A percentile compares a stretch with the other conserved stretches of the same genome.
These are phyloP conservation scores for Hermaeophaga mercurialis DNA, from an alignment of 2,888 invertebrate genomes.

Conservation along the genomic window DNA sequence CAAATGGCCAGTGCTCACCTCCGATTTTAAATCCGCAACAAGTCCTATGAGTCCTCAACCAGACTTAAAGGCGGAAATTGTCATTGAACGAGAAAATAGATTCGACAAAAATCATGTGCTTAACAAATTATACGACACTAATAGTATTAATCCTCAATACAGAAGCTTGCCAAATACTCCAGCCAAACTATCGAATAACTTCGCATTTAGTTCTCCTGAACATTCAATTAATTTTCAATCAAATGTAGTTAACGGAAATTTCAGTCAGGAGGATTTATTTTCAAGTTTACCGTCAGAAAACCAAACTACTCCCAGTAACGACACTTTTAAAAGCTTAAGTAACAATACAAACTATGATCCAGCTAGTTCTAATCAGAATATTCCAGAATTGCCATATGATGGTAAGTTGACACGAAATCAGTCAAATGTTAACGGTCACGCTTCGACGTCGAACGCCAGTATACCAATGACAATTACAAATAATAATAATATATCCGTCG, in stretches of 20 bases:
- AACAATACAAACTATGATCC: slow-evolving; percentile 45
- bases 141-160: slow-evolving; percentile 20
- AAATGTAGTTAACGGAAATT: slow-evolving; percentile 34
- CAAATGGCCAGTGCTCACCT: slow-evolving; percentile 69
- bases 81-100: slow-evolving; percentile 60
- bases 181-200: slow-evolving; percentile 1
- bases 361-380: slow-evolving; percentile 46
- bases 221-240: slow-evolving; percentile 10
- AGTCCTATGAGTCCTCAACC: slow-evolving; percentile 54
- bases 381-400: slow-evolving; percentile 49
- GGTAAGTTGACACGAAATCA: slow-evolving; percentile 17
- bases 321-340: slow-evolving; percentile 47
- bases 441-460: background rate
- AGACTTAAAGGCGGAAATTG: slow-evolving; percentile 59
- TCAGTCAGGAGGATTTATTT: slow-evolving; percentile 46
- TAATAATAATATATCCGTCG: background rate
- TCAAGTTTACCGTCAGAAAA: slow-evolving; percentile 45
- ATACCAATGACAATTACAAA: background rate
- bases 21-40: slow-evolving; percentile 55
- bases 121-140: slow-evolving; percentile 57
- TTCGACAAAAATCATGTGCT: slow-evolving; percentile 58
- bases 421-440: background rate
- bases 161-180: slow-evolving; percentile 18
- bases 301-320: slow-evolving; percentile 40
- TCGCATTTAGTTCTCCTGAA: slow-evolving; percentile 21